phyloP scores from a whole-genome alignment of 1,140 invertebrate species.

The Philopotamus ludificatus region DNA sequence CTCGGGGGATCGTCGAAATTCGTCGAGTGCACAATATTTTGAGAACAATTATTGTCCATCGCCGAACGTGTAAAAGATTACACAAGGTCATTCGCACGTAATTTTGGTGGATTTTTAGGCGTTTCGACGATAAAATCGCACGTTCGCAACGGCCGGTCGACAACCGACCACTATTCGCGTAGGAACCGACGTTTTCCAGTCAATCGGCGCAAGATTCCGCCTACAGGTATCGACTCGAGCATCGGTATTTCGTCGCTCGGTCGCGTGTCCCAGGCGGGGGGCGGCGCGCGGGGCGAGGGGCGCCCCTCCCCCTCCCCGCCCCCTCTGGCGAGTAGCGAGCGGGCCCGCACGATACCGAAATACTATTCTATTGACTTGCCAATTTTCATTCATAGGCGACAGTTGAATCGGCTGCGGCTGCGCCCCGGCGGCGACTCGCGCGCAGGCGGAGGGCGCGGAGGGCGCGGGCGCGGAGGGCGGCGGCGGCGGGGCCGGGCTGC shows the following conservation, averaged over 20 bases:
- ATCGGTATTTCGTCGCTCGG: no score
- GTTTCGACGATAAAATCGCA: not conserved
- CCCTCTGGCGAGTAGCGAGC: not conserved
- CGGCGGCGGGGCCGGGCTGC: not conserved
- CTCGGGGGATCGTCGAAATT: no score
- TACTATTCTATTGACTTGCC: conserved; percentile 19
- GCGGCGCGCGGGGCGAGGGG: not conserved
- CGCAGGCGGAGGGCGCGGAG: not conserved
- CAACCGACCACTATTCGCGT: not conserved
- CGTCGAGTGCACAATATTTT: no score
- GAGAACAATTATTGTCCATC: not conserved
- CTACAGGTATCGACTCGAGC: not conserved
- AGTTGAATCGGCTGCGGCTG: not conserved
- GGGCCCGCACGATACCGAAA: not conserved
- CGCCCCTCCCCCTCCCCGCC: not conserved
- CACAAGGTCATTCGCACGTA: not conserved
- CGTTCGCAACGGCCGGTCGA: not conserved
- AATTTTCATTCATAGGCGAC: conserved; percentile 19
- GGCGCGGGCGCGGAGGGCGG: not conserved
- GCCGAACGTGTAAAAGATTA: not conserved
- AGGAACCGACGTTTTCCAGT: not conserved
- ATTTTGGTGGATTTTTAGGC: not conserved
- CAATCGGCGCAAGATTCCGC: not conserved
- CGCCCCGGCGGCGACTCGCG: not conserved
- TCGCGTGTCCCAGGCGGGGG: not conserved